phyloP scores from a whole-genome alignment of 2,113 vertebrate genomes.

The Rhinoderma darwinii region DNA sequence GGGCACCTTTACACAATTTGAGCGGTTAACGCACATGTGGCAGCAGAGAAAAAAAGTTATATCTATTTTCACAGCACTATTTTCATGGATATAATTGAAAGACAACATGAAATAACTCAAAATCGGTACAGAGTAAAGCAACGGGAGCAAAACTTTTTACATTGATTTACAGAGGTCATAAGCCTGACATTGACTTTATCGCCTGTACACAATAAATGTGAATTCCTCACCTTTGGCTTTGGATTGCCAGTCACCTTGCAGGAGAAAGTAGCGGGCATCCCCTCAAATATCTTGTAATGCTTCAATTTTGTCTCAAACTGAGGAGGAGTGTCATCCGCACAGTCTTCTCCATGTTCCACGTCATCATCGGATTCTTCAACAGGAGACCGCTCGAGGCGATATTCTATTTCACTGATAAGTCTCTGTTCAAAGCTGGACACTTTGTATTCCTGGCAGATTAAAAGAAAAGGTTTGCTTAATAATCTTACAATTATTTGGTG shows the following conservation, averaged over 20 bases:
- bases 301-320: conserved; percentile 89
- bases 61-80: no score
- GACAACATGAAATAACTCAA: no score
- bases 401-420: conserved; percentile 96
- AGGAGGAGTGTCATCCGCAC: conserved; percentile 72
- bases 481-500: not conserved
- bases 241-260: conserved; percentile 91
- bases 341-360: conserved; percentile 78
- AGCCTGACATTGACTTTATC: no score
- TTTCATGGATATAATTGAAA: no score
- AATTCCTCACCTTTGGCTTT: conserved; percentile 87
- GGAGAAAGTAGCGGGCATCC: conserved; percentile 92
- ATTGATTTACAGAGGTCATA: no score
- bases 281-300: conserved; percentile 96
- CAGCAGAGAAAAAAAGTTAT: no score
- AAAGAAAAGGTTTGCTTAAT: conserved; percentile 16
- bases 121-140: not conserved
- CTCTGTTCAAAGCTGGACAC: conserved; percentile 98
- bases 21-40: no score
- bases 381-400: conserved; percentile 90
- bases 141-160: no score
- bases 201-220: not conserved
- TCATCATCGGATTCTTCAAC: conserved; percentile 94
- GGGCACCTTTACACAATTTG: no score
- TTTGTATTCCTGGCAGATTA: conserved; percentile 87